Percentiles rank a stretch among this genome's conserved stretches.
phyloP scores from a whole-genome alignment of 92 coral and sea anemone genomes.

The Metridium senile region DNA sequence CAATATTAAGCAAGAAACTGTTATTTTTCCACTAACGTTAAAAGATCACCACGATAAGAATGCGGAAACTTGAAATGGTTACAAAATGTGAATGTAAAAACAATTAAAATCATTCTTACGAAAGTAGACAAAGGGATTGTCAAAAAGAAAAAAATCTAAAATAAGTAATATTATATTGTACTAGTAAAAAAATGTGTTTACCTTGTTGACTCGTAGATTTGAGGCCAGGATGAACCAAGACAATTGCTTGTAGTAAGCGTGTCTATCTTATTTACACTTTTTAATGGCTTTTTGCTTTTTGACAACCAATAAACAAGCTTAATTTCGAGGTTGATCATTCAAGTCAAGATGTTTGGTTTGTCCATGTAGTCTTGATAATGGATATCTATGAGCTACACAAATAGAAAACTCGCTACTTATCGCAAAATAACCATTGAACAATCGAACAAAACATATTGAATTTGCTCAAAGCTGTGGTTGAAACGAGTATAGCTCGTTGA shows the following conservation, averaged over 20 bases:
- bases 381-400: neutral
- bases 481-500: neutral
- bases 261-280: constrained; percentile 6
- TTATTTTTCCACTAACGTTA: neutral
- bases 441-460: neutral
- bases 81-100: neutral
- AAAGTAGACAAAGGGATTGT: too few species aligned
- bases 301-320: constrained; percentile 10
- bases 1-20: neutral
- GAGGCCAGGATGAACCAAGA: neutral
- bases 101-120: neutral
- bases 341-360: constrained; percentile 18
- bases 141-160: too few species aligned
- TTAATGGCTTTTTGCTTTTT: constrained; percentile 16
- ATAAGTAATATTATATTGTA: too few species aligned
- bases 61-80: neutral
- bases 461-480: neutral
- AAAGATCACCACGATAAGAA: neutral
- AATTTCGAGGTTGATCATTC: constrained; percentile 13
- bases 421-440: neutral
- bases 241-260: neutral
- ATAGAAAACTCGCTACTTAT: neutral
- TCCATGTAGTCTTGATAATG: neutral
- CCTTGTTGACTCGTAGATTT: neutral
- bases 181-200: too few species aligned